Evolutionary conservation across 2,113 vertebrate genomes (phyloP), one percentile per base, ranked within the genome.

Genomic region (Macheiramphus alcinus): DNA sequence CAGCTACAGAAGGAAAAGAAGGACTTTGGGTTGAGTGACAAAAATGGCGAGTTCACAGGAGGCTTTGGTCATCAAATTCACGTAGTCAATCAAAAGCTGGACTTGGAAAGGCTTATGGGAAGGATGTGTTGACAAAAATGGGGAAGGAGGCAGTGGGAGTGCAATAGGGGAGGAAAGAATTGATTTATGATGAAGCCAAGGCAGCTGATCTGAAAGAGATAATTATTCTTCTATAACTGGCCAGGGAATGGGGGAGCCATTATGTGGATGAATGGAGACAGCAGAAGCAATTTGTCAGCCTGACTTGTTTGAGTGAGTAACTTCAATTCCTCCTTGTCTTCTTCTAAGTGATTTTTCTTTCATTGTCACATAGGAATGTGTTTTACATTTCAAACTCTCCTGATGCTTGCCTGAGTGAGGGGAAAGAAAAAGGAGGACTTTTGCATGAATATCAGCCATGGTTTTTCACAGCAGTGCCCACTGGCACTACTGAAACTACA

Each of bases 241-340:
- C 74, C 91, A 92, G 93, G 93, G 96, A 96, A 93, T 93, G 91
- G 93, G 27, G 52, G 67, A 96, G 27, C 78, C 93, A 95, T 97
- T 97, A 96, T 83, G 91, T 74, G 97, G 91, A 95, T 97, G 91
- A 96, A 97, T 96, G 95, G 85, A 94, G 90, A 70, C 67, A 94
- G 95, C 74, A 97, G 91, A 93, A 94, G 87, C 94, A 94, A 97
- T 97, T 96, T 96, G 93, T 96, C 94, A 97, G 96, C 67, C 89
- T 96, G 93, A 95, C 94, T 95, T 95, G 78, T 97, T 96, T 97
- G 97, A 97, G 93, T 96, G 97, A 97, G 84, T 94, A 97, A 96
- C 96, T 97, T 97, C 96, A 97, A 86, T 94, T 97, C 92, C 58
- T 97, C 89, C 96, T 95, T 95, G 94, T 96, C 86, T 95, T 96